phyloP scores from a whole-genome alignment of 2,113 vertebrate species.

The Lasiurus borealis region DNA sequence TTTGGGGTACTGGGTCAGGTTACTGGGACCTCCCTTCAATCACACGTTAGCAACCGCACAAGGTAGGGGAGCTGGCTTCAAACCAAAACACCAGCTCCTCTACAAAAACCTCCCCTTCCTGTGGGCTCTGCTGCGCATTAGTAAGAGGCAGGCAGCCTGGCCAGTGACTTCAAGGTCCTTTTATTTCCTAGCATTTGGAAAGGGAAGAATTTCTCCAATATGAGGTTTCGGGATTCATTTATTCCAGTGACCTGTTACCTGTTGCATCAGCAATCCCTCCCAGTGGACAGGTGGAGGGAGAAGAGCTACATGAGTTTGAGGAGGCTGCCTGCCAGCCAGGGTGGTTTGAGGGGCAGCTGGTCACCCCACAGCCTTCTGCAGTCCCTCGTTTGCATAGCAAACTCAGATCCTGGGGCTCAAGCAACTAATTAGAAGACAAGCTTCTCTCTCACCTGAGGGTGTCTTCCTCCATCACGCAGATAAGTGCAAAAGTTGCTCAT shows the following conservation, averaged over 20 bases:
- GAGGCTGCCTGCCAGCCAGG: not conserved
- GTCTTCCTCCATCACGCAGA: not conserved
- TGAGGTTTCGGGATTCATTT: not conserved
- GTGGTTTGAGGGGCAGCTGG: not conserved
- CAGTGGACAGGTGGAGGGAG: not conserved
- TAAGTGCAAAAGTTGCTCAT: not conserved
- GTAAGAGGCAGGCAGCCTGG: not conserved
- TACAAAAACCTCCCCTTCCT: not conserved
- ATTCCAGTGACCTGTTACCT: not conserved
- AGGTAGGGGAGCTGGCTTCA: not conserved
- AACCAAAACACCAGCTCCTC: not conserved
- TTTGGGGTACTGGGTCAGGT: not conserved
- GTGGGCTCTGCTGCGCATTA: not conserved
- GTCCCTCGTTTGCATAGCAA: not conserved
- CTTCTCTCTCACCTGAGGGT: not conserved
- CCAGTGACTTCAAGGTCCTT: not conserved
- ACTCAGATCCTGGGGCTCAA: not conserved
- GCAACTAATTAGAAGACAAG: not conserved
- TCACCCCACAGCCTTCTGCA: not conserved
- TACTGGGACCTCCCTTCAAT: not conserved
- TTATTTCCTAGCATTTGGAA: not conserved
- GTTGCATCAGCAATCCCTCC: not conserved
- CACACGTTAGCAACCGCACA: no score
- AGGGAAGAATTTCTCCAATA: not conserved
- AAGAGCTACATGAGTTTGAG: not conserved